Conservation (phyloP, 2,888 invertebrate species). For the Seira ritae region DNA sequence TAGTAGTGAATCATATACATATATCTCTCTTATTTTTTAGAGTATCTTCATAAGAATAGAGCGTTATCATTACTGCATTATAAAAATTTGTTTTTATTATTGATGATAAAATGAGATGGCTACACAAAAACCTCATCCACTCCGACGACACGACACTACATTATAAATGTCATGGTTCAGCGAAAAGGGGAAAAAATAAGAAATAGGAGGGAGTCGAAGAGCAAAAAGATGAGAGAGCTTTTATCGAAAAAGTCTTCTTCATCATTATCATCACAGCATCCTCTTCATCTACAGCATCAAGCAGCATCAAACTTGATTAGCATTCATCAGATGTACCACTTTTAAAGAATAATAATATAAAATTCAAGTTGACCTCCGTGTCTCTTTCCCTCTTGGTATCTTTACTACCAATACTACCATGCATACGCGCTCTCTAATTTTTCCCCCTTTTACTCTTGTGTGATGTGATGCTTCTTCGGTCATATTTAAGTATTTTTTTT, state of each 20-base stretch:
- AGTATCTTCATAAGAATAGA: too few species aligned
- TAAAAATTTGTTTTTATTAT: slow-evolving; percentile 7
- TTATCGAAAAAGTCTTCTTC: slow-evolving; percentile 37
- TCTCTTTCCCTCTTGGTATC: slow-evolving; percentile 32
- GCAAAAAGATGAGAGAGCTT: slow-evolving; percentile 29
- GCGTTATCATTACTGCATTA: neutral
- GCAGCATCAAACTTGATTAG: slow-evolving; percentile 65
- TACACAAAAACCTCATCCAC: slow-evolving; percentile 1
- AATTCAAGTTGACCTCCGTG: slow-evolving; percentile 70
- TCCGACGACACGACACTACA: slow-evolving; percentile 5
- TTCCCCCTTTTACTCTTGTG: slow-evolving; percentile 13
- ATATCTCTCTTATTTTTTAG: too few species aligned
- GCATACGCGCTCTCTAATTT: slow-evolving; percentile 23
- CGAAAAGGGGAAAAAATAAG: neutral
- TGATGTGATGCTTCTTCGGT: slow-evolving; percentile 5
- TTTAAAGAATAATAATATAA: slow-evolving; percentile 63
- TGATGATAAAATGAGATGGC: neutral
- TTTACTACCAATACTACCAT: slow-evolving; percentile 26
- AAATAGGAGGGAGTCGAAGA: slow-evolving; percentile 2
- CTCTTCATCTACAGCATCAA: slow-evolving; percentile 25
- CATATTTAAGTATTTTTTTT: neutral
- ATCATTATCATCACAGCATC: slow-evolving; percentile 45
- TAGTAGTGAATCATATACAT: neutral
- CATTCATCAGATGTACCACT: slow-evolving; percentile 70
- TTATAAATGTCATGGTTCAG: slow-evolving; percentile 34